Conservation (phyloP, 2,113 vertebrate genomes). For the Saguinus midas region DNA sequence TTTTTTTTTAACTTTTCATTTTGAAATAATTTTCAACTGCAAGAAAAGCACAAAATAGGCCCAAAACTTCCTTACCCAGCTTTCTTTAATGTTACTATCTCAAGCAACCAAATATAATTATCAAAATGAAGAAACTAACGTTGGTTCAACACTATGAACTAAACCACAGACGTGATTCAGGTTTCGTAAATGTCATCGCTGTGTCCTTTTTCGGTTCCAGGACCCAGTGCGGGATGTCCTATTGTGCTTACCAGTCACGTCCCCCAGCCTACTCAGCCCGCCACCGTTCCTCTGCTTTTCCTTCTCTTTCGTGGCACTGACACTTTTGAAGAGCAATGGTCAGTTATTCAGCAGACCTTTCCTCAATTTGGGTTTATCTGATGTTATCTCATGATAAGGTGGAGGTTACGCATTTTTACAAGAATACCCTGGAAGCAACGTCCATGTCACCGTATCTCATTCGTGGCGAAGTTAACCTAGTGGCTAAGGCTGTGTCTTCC, state of each 20-base stretch:
- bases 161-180: not conserved
- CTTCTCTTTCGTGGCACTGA: not conserved
- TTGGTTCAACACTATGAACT: too few species aligned
- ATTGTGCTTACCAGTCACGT: accelerated
- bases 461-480: not conserved
- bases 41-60: not conserved
- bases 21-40: not conserved
- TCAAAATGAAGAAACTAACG: not conserved
- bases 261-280: not conserved
- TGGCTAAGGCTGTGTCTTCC: too few species aligned
- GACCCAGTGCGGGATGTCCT: too few species aligned
- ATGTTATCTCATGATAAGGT: not conserved
- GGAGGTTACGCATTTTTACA: not conserved
- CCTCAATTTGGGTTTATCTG: not conserved
- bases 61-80: too few species aligned
- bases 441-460: not conserved
- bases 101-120: not conserved
- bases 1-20: not conserved
- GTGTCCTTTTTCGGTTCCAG: too few species aligned
- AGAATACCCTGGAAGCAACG: not conserved
- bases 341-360: not conserved
- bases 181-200: not conserved
- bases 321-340: not conserved
- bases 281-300: not conserved
- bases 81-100: not conserved